These are phyloP conservation scores for Scolopax rusticola DNA, from an alignment of 2,797 vertebrate genomes.

Conservation along the genomic window DNA sequence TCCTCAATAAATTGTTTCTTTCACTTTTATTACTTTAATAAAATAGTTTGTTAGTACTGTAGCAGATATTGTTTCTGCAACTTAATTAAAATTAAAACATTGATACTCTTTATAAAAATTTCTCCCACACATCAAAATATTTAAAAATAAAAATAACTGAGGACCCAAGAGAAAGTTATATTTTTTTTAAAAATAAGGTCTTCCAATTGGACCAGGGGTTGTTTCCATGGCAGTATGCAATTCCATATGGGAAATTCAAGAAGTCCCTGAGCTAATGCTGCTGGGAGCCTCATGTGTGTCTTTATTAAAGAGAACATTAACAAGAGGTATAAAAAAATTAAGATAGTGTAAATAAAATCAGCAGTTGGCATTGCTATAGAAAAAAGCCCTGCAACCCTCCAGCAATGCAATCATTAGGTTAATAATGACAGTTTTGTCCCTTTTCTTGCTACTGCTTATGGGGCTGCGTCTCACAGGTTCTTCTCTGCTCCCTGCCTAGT, in stretches of 20 bases:
- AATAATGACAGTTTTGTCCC: neutral
- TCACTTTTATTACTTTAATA: conserved; percentile 45
- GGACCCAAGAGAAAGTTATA: neutral
- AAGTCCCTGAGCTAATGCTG: conserved; percentile 5
- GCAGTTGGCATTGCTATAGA: neutral
- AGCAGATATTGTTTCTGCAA: conserved; percentile 19
- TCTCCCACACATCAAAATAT: neutral
- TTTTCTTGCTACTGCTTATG: neutral
- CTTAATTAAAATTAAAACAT: conserved; percentile 33
- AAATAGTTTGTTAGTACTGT: conserved; percentile 2
- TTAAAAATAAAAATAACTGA: conserved; percentile 5
- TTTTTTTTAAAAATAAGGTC: neutral
- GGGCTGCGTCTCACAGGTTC: neutral
- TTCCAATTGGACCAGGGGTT: neutral
- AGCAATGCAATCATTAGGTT: neutral
- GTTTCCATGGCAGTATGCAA: conserved; percentile 43
- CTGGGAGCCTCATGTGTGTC: neutral
- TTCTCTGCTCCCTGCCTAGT: neutral
- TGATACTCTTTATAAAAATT: neutral
- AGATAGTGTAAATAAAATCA: conserved; percentile 40
- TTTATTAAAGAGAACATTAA: neutral
- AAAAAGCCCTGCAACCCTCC: neutral
- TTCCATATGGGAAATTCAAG: neutral
- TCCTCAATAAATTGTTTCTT: conserved; percentile 40
- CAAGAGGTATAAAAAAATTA: conserved; percentile 18